Evolutionary conservation across 2,888 invertebrate species (phyloP), one percentile per base, ranked within the genome.

Genomic region (Andrena dorsata): DNA sequence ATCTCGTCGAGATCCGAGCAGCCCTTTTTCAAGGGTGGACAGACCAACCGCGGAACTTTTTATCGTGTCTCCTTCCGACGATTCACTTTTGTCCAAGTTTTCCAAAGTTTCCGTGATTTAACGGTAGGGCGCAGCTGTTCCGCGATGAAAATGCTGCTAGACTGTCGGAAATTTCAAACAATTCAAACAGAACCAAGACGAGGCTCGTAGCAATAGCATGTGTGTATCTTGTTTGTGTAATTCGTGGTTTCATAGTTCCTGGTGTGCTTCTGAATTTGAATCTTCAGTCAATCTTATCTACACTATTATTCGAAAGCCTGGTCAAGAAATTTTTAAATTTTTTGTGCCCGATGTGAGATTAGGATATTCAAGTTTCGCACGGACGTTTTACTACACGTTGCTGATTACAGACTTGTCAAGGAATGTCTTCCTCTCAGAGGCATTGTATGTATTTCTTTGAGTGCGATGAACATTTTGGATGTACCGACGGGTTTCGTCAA

Each of bases 51-150:
- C 10, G 53, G 35, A 68, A 75, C 65, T 68, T 75, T 61, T 75
- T 75, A 75, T 53, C 51, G 41, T 23, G 61, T 20, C 51, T 32
- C 41, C 20, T 61, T 47, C 16, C 16, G 16, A 6, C 13, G 64
- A 56, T 35, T 72, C 60, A 61, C 53, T 53, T 63, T 72, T 65
- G 65, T 66, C 16, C 63, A 20, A 41, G 41, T 41, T 16, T 16
- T 1, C 13, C 13, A 66, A 74, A 66, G 53, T 65, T 65, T 20
- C 58, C 65, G 58, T 35, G 65, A 65, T 65, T 65, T 74, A 74
- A 77, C 66, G 51, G 60, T n/a, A 23, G n/a, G 60, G 60, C 58
- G 47, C 74, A 41, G 60, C 23, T 60, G 58, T 28, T 13, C 26
- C 8, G 1, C 49, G 28, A 53, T 56, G 53, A 41, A 23, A 68